Evolutionary conservation across 92 coral and sea anemone genomes (phyloP).

Genomic region (Galaxea fascicularis): DNA sequence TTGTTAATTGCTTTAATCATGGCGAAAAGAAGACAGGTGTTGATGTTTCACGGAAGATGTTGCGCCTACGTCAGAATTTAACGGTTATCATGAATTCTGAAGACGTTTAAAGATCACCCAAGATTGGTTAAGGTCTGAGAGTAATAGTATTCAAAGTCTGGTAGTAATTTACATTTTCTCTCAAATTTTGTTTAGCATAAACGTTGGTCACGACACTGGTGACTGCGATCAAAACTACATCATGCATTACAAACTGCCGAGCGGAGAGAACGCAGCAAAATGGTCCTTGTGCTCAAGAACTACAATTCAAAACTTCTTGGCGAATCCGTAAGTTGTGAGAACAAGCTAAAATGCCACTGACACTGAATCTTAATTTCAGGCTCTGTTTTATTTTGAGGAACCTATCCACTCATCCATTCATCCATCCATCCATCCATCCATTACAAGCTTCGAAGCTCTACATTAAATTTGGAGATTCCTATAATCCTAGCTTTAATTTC

Average conservation of each 20-base stretch:
- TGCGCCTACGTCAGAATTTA: too few relatives aligned
- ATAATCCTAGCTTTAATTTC: too few relatives aligned
- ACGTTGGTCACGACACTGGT: conserved; percentile 52
- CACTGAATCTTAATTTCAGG: background rate
- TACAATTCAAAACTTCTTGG: conserved; percentile 20
- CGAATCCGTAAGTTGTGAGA: background rate
- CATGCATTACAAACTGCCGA: conserved; percentile 47
- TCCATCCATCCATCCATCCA: background rate
- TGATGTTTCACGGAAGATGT: too few relatives aligned
- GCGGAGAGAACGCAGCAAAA: conserved; percentile 59
- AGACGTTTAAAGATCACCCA: too few relatives aligned
- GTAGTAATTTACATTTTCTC: background rate
- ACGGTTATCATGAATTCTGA: too few relatives aligned
- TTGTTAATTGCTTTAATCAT: too few relatives aligned
- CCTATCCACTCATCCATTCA: too few relatives aligned
- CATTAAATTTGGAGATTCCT: too few relatives aligned
- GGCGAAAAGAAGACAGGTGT: too few relatives aligned
- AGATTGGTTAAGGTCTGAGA: too few relatives aligned
- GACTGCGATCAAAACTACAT: conserved; percentile 51
- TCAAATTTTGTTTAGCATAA: conserved; percentile 43
- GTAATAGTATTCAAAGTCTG: too few relatives aligned
- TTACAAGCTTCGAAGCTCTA: too few relatives aligned
- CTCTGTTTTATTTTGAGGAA: background rate
- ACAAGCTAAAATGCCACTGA: background rate
- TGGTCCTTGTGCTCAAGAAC: conserved; percentile 73